phyloP scores from a whole-genome alignment of 2,797 vertebrate genomes.

The Lates japonicus region DNA sequence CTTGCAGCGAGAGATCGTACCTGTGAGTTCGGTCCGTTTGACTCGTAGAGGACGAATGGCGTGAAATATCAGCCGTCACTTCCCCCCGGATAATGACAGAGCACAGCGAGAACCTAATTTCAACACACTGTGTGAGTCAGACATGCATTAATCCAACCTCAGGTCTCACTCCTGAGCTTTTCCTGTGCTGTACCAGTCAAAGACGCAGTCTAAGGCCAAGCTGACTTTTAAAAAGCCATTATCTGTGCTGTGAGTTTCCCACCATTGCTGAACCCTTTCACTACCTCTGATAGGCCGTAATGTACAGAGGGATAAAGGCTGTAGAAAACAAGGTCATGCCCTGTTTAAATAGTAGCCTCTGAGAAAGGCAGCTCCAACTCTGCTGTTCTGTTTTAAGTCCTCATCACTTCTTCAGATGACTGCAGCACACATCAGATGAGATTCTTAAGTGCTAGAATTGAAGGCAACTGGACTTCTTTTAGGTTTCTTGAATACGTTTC shows the following conservation, averaged over 20 bases:
- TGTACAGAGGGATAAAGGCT: conserved; percentile 3
- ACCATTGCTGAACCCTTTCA: not conserved
- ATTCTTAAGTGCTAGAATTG: not conserved
- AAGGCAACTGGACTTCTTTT: too few relatives aligned
- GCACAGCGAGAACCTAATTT: not conserved
- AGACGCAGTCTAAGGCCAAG: not conserved
- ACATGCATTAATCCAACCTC: not conserved
- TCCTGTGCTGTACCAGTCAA: not conserved
- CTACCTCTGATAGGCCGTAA: conserved; percentile 16
- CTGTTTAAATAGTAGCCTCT: not conserved
- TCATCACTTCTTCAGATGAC: not conserved
- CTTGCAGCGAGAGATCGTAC: not conserved
- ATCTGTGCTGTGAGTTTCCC: conserved; percentile 1
- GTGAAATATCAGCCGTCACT: not conserved
- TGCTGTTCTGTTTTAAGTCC: not conserved
- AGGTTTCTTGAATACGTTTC: too few relatives aligned
- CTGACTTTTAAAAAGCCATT: conserved; percentile 50
- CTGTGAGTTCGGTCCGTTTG: not conserved
- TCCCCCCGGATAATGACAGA: conserved; percentile 11
- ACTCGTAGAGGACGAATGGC: not conserved
- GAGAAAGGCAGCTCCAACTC: not conserved
- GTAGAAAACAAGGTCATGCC: not conserved
- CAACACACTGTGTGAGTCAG: conserved; percentile 18
- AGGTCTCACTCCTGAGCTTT: conserved; percentile 7
- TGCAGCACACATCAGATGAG: not conserved